These are phyloP conservation scores for Myiagra hebetior DNA, from an alignment of 2,113 vertebrate genomes.

Conservation along the genomic window DNA sequence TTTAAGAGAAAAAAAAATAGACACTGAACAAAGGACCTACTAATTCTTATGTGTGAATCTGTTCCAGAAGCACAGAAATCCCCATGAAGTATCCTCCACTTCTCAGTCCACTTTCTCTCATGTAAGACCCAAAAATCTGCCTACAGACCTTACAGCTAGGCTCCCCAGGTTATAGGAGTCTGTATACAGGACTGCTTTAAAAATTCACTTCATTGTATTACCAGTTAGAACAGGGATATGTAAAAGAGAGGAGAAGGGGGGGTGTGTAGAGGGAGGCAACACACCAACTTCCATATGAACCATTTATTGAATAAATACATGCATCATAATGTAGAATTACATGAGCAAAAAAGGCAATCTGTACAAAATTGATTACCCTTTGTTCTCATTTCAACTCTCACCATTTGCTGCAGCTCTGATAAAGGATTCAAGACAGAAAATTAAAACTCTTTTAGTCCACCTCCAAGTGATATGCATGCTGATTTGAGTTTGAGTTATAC, in stretches of 20 bases:
- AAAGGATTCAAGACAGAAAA: neutral
- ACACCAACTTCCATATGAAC: slow-evolving; percentile 22
- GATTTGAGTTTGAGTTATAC: slow-evolving; percentile 10
- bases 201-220: neutral
- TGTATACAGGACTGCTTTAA: neutral
- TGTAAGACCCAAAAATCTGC: neutral
- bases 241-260: neutral
- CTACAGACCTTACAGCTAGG: neutral
- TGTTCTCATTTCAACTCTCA: slow-evolving; percentile 32
- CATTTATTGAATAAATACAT: slow-evolving; percentile 80
- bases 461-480: neutral
- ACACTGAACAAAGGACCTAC: neutral
- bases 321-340: slow-evolving; percentile 67
- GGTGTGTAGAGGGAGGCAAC: neutral
- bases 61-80: neutral
- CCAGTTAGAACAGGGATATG: neutral
- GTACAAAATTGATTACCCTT: slow-evolving; percentile 48
- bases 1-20: neutral
- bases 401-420: slow-evolving; percentile 43
- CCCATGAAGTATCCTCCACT: neutral
- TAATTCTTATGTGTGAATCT: neutral
- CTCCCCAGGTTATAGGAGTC: neutral
- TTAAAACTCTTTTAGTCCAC: slow-evolving; percentile 23
- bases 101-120: neutral
- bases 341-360: slow-evolving; percentile 65